A percentile compares a stretch with the other conserved stretches of the same genome.
These are phyloP conservation scores for Mormyrus iriodes DNA, from an alignment of 2,113 vertebrate species.

Conservation along the genomic window DNA sequence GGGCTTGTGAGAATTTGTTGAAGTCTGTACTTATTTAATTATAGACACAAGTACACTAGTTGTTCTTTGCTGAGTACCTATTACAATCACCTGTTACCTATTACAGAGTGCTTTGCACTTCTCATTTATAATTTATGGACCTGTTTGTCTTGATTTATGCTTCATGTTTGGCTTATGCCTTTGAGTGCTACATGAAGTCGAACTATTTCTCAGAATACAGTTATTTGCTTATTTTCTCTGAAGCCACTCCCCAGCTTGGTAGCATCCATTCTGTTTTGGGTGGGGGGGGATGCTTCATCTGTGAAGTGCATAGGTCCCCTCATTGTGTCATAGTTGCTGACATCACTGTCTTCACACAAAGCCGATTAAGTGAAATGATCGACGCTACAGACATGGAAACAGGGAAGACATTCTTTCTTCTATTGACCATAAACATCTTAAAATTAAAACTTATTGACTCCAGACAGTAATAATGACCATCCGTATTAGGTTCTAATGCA, in stretches of 20 bases:
- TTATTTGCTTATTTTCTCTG: background rate
- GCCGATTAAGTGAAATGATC: background rate
- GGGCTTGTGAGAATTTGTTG: background rate
- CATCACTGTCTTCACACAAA: background rate
- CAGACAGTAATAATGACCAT: background rate
- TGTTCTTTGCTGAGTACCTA: background rate
- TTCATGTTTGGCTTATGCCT: background rate
- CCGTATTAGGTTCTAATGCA: background rate
- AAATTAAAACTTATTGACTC: conserved; percentile 2
- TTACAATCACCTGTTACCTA: background rate
- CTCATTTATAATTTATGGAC: background rate
- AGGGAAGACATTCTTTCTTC: background rate
- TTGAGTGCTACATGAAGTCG: background rate
- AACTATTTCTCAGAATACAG: background rate
- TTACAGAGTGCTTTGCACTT: background rate
- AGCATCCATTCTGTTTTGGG: too few species aligned
- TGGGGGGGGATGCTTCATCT: background rate
- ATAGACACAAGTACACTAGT: background rate
- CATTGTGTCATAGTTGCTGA: too few species aligned
- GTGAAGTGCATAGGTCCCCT: background rate
- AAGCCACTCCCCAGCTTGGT: background rate
- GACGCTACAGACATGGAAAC: background rate
- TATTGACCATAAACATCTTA: background rate
- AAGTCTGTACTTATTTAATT: background rate
- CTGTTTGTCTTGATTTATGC: background rate